These are phyloP conservation scores for Sympetrum striolatum DNA, from an alignment of 2,888 invertebrate species.

Conservation along the genomic window DNA sequence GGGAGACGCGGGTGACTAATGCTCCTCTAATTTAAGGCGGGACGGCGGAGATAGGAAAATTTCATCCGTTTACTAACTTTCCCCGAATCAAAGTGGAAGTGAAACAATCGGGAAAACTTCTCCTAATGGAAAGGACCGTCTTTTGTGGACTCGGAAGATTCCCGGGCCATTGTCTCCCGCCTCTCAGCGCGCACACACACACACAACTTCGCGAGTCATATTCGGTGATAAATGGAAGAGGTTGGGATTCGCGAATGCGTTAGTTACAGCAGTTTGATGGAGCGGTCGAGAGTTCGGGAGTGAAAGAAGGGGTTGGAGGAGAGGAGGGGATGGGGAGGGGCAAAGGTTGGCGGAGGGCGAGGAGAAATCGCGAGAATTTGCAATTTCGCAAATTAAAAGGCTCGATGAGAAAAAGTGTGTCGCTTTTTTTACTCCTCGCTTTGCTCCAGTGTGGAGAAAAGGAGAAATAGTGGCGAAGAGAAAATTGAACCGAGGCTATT, in stretches of 20 bases:
- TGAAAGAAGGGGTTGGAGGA: background rate
- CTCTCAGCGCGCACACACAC: background rate
- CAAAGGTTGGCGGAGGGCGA: background rate
- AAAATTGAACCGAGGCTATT: conserved; percentile 45
- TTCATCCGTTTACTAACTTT: background rate
- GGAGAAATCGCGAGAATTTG: background rate
- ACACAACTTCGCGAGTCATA: background rate
- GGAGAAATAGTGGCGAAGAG: conserved; percentile 51
- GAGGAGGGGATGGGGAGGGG: background rate
- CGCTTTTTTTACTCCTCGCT: background rate
- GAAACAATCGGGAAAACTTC: conserved; percentile 7
- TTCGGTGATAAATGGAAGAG: background rate
- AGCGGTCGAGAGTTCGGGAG: background rate
- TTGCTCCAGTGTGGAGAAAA: conserved; percentile 48
- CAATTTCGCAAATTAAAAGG: conserved; percentile 18
- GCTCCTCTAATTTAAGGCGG: background rate
- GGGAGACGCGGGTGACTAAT: background rate
- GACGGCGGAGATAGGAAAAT: background rate
- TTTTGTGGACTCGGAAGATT: background rate
- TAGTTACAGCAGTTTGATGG: background rate
- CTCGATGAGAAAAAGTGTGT: background rate
- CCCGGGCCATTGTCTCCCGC: background rate
- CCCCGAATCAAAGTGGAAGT: background rate
- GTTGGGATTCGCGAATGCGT: background rate
- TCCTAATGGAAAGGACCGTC: background rate